Evolutionary conservation across 2,797 vertebrate genomes (phyloP).

Genomic region (Tadarida brasiliensis): DNA sequence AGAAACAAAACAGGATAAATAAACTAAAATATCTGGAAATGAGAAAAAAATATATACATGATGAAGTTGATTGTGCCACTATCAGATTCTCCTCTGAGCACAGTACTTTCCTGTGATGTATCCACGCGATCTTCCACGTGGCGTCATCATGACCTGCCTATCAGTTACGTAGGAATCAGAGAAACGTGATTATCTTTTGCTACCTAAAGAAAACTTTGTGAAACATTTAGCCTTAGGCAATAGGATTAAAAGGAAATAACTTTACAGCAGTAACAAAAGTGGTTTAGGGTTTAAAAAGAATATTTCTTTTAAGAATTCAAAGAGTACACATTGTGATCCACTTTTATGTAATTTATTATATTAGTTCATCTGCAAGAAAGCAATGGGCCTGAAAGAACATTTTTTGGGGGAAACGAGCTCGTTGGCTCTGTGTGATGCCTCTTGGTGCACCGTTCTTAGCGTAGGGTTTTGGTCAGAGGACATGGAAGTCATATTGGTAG

Average conservation of each 20-base stretch:
- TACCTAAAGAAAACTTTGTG: neutral
- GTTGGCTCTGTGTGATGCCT: neutral
- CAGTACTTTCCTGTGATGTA: slow-evolving; percentile 66
- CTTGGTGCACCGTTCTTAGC: neutral
- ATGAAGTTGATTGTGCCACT: slow-evolving; percentile 1
- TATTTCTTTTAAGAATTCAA: neutral
- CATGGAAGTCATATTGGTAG: neutral
- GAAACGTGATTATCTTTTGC: slow-evolving; percentile 56
- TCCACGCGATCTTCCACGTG: neutral
- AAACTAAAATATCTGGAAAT: slow-evolving; percentile 66
- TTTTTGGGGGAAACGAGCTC: neutral
- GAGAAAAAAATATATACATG: neutral
- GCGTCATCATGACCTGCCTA: neutral
- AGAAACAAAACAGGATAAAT: slow-evolving; percentile 48
- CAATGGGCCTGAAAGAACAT: neutral
- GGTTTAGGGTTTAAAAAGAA: neutral
- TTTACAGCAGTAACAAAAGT: neutral
- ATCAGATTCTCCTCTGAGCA: slow-evolving; percentile 68
- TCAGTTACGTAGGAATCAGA: slow-evolving; percentile 59
- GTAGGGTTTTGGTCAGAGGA: neutral
- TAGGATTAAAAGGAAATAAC: neutral
- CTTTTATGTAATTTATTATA: neutral
- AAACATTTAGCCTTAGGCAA: neutral
- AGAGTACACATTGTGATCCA: neutral
- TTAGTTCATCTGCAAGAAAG: neutral